Conservation (phyloP, 2,113 vertebrate species). For the Halichoerus grypus region DNA sequence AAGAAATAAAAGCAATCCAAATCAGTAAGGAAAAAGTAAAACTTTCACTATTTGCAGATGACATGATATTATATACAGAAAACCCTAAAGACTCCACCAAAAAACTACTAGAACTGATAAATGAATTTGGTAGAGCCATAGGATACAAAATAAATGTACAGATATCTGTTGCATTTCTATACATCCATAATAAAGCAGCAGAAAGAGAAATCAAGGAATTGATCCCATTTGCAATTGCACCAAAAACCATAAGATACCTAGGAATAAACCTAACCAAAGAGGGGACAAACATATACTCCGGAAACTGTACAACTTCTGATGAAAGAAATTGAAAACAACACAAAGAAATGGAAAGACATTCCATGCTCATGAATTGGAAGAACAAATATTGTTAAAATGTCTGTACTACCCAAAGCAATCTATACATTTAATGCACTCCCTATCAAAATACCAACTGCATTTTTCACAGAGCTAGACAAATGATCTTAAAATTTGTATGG, state of each 20-base stretch:
- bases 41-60: background rate
- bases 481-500: background rate
- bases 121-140: background rate
- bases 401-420: background rate
- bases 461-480: background rate
- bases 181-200: background rate
- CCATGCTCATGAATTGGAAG: background rate
- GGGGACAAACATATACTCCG: background rate
- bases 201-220: background rate
- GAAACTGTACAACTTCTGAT: too few species aligned
- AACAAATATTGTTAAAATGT: background rate
- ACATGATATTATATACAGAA: background rate
- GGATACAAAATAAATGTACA: background rate
- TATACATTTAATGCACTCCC: background rate
- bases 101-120: background rate
- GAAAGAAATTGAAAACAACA: background rate
- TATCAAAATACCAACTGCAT: background rate
- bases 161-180: background rate
- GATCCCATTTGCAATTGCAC: background rate
- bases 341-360: background rate
- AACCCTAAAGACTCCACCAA: background rate
- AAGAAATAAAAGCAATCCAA: background rate
- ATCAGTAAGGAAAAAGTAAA: background rate
- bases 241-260: background rate
- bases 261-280: background rate